Conservation (phyloP, 2,797 vertebrate species). For the Gymnoscopelus braueri region DNA sequence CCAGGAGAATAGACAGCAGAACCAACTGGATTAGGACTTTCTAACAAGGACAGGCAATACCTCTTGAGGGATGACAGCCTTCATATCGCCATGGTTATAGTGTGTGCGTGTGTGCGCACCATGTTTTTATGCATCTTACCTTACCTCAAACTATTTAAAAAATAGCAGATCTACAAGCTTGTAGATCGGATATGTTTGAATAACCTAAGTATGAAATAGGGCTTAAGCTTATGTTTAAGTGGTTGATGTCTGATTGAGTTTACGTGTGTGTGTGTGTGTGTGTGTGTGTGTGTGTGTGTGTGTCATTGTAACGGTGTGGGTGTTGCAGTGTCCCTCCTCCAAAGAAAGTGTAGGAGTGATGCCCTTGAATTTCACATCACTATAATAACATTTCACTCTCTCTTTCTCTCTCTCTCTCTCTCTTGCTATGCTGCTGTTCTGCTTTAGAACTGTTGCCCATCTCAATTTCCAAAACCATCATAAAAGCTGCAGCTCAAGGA, state of each 20-base stretch:
- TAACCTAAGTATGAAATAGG: background rate
- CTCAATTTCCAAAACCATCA: slow-evolving; percentile 5
- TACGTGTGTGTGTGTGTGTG: slow-evolving; percentile 23
- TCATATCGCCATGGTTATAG: slow-evolving; percentile 51
- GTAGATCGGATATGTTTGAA: too few species aligned
- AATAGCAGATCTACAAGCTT: too few species aligned
- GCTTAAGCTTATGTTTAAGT: slow-evolving; percentile 4
- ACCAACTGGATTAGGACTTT: slow-evolving; percentile 82
- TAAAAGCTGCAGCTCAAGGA: slow-evolving; percentile 27
- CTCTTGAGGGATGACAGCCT: slow-evolving; percentile 78
- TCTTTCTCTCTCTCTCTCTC: background rate
- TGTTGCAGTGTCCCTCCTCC: slow-evolving; percentile 4
- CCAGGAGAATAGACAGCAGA: slow-evolving; percentile 72
- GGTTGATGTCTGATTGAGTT: slow-evolving; percentile 31
- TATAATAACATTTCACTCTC: slow-evolving; percentile 10
- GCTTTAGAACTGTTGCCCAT: slow-evolving; percentile 5
- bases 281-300: background rate
- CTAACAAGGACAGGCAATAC: slow-evolving; percentile 80
- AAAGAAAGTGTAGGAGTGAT: slow-evolving; percentile 33
- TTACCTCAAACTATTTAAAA: too few species aligned
- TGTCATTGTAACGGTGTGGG: background rate
- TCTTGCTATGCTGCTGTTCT: background rate
- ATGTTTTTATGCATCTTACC: too few species aligned
- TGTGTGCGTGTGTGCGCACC: background rate
- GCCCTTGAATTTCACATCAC: slow-evolving; percentile 45